These are phyloP conservation scores for Montipora foliosa DNA, from an alignment of 64 coral and sea anemone species.

Conservation along the genomic window DNA sequence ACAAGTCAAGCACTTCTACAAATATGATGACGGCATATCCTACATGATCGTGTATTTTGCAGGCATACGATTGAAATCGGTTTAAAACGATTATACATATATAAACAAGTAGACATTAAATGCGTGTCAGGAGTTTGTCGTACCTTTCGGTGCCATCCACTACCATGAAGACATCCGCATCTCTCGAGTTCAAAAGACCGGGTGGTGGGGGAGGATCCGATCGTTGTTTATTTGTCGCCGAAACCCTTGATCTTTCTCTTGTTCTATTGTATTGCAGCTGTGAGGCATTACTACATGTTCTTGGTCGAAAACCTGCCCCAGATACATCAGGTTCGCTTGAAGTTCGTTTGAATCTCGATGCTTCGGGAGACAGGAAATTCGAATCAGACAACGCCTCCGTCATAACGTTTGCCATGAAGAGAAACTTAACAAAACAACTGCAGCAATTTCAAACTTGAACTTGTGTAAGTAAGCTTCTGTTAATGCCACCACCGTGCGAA, in stretches of 20 bases:
- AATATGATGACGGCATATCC: neutral
- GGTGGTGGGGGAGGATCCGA: neutral
- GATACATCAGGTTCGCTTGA: conserved; percentile 70
- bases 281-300: conserved; percentile 69
- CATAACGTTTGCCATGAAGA: neutral
- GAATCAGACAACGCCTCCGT: conserved; percentile 43
- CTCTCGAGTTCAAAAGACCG: neutral
- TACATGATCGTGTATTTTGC: neutral
- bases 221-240: neutral
- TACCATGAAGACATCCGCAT: conserved; percentile 6
- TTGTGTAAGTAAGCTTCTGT: neutral
- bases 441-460: neutral
- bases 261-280: conserved; percentile 34
- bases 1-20: neutral
- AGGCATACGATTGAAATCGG: neutral
- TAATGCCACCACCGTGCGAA: conserved; percentile 23
- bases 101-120: no score
- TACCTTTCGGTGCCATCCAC: neutral
- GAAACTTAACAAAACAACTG: neutral
- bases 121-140: neutral
- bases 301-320: conserved; percentile 16
- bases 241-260: conserved; percentile 20
- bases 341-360: conserved; percentile 15
- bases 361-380: conserved; percentile 29
- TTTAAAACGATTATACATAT: neutral